These are phyloP conservation scores for Ploceus nigricollis DNA, from an alignment of 2,113 vertebrate species.

Conservation along the genomic window DNA sequence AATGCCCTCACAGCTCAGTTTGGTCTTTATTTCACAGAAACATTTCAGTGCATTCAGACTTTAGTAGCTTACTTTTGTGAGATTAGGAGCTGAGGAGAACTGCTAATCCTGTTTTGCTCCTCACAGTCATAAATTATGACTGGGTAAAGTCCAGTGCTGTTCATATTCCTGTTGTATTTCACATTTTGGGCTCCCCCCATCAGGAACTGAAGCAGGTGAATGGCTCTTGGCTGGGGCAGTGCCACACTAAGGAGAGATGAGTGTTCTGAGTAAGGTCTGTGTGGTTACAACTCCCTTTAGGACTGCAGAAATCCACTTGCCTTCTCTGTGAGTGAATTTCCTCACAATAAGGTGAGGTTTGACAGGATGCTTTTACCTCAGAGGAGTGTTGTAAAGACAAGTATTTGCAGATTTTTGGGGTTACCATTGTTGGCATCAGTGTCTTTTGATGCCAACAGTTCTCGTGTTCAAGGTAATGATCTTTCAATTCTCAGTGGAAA, in stretches of 20 bases:
- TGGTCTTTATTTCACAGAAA: not conserved
- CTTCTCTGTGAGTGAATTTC: not conserved
- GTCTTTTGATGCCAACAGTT: not conserved
- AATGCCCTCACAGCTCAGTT: not conserved
- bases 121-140: not conserved
- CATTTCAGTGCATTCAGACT: not conserved
- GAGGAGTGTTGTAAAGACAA: not conserved
- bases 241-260: not conserved
- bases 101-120: not conserved
- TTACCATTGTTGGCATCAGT: no score
- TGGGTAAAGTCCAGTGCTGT: not conserved
- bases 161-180: not conserved
- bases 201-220: not conserved
- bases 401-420: not conserved
- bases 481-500: not conserved
- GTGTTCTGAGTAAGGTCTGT: not conserved
- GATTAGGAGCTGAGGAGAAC: not conserved
- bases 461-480: not conserved
- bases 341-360: not conserved
- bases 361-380: not conserved
- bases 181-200: not conserved
- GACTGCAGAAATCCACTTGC: not conserved
- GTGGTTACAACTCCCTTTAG: not conserved
- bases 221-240: not conserved
- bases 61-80: not conserved